Base-by-base conservation (phyloP, 2,888 invertebrate genomes). In the Nemapogon koenigi region DNA sequence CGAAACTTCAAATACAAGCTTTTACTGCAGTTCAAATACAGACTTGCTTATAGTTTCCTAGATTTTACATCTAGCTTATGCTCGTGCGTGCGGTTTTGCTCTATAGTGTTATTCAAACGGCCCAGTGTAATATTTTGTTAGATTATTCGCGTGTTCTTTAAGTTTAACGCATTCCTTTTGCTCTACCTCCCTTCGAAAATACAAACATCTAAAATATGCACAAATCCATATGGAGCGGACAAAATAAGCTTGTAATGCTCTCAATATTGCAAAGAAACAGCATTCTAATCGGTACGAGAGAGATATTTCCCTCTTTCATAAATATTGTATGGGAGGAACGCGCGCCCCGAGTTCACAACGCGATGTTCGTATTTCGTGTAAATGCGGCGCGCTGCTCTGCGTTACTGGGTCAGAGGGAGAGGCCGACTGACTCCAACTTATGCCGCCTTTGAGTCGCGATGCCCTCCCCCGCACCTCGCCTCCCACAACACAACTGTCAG, bases 321-420 rank as follows among this genome's bases (percentile, higher is more conserved):
- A 76, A 76, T 76, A 72, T 73, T 75, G 54, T 52, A 70, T 64
- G 48, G 53, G 50, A 58, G 57, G 54, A 50, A 47, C 49, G 50
- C 47, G 50, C 45, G 11, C 8, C 51, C 57, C 60, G 57, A 66
- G 62, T 69, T 65, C 62, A 61, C 59, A 52, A 53, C 51, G 46
- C 42, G 46, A 38, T 40, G 46, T 6, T 22, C 49, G 52, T 51
- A 47, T 8, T 17, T 11, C n/a, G 16, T 22, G 10, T 35, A n/a
- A 13, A 15, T 25, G 28, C 37, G 19, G 10, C 16, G 29, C 17
- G 27, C 15, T 16, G 16, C 16, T 18, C 38, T 16, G 46, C 43
- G 48, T 68, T 69, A 65, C 55, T 75, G 64, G 73, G 73, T 75
- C 72, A 71, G 54, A 58, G 49, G 46, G 47, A 51, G 50, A 49